Evolutionary conservation across 2,797 vertebrate species (phyloP).

Genomic region (Picus viridis): DNA sequence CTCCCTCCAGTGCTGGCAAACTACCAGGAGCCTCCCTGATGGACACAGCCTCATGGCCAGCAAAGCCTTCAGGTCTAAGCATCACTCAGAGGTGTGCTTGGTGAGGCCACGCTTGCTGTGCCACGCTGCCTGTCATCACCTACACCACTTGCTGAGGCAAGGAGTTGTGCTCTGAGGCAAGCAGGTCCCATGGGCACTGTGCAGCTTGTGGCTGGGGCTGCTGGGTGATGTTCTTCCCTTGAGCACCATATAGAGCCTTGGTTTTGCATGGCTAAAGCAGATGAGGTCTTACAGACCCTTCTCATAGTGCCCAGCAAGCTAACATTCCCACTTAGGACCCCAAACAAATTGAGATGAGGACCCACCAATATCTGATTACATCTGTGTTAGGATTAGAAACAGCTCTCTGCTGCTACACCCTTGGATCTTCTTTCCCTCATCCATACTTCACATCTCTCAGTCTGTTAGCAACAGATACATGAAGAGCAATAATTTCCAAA

Average conservation of each 20-base stretch:
- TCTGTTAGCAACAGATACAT: neutral
- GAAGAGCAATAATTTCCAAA: neutral
- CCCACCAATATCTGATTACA: neutral
- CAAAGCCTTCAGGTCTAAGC: neutral
- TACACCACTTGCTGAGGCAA: neutral
- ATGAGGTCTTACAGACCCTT: neutral
- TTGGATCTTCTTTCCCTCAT: neutral
- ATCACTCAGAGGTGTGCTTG: accelerated
- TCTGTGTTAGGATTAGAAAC: neutral
- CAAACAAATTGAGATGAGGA: neutral
- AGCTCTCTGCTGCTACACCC: neutral
- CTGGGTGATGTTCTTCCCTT: neutral
- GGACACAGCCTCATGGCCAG: neutral
- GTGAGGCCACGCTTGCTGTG: neutral
- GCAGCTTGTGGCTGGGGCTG: neutral
- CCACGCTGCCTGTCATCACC: neutral
- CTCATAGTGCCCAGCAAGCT: neutral
- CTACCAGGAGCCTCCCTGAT: neutral
- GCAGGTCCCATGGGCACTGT: neutral
- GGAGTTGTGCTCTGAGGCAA: neutral
- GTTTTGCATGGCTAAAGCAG: neutral
- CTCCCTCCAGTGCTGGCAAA: neutral
- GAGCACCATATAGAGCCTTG: accelerated
- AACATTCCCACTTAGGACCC: neutral
- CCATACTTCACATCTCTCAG: neutral